phyloP scores from a whole-genome alignment of 2,888 invertebrate species.

The Chymomyza caudatula region DNA sequence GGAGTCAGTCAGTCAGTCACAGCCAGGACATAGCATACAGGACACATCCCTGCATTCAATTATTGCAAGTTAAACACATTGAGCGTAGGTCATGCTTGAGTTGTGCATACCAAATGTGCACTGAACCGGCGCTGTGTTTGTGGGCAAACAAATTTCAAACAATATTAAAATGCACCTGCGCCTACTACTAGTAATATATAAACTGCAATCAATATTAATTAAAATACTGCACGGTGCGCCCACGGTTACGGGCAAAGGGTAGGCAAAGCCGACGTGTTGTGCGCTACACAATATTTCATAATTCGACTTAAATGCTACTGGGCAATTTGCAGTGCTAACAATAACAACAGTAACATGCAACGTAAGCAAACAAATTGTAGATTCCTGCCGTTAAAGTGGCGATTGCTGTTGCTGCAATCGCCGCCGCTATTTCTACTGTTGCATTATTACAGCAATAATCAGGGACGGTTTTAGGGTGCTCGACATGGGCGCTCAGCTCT shows the following conservation, averaged over 20 bases:
- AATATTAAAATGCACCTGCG: constrained; percentile 51
- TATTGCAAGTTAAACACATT: background rate
- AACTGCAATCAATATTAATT: constrained; percentile 70
- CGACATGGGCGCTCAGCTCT: too few species aligned
- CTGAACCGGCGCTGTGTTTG: background rate
- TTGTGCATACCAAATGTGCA: background rate
- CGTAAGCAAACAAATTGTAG: constrained; percentile 59
- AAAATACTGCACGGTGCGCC: constrained; percentile 65
- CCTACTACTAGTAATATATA: too few species aligned
- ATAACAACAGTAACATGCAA: background rate
- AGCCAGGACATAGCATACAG: background rate
- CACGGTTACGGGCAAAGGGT: background rate
- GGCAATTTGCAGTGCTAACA: constrained; percentile 62
- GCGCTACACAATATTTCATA: constrained; percentile 49
- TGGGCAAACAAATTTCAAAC: constrained; percentile 35
- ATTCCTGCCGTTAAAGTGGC: constrained; percentile 50
- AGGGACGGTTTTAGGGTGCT: too few species aligned
- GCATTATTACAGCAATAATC: constrained; percentile 51
- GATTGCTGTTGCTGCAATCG: constrained; percentile 25
- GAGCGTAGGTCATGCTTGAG: background rate
- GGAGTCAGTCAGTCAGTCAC: background rate
- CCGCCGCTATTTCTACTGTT: constrained; percentile 25
- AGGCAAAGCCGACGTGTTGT: background rate
- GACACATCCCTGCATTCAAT: background rate
- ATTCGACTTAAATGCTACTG: constrained; percentile 70